Base-by-base conservation (phyloP, 35 echinoderm and acorn worm genomes). In the Apostichopus parvimensis region DNA sequence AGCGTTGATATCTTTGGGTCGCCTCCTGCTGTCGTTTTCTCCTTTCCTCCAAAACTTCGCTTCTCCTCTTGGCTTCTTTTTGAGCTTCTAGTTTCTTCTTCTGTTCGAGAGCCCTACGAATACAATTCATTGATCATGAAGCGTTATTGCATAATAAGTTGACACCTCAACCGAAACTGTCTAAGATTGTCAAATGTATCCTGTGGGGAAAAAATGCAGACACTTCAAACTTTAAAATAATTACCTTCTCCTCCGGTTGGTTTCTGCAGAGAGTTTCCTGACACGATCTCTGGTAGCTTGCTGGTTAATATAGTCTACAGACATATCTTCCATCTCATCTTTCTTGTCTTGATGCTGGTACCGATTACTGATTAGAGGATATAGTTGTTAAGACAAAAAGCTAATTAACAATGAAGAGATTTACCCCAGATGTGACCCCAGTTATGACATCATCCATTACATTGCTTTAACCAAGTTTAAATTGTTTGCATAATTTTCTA, bases 51-150 rank as follows among this genome's bases (percentile, higher is more conserved):
- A 98, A 92, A 8, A 95, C 95, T 84, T 98, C 97, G 58, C 92
- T 91, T 81, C 97, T 85, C 52, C 97, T 88, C 88, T 94, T 98
- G 75, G 91, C 97, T 83, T 98, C 97, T 61, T 92, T 98, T 86
- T 98, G 94, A 61, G 97, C 97, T 87, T 98, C 97, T 25, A 98
- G 82, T 72, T 94, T 94, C 90, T 95, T 98, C 83, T 98, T 98
- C 18, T 92, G 80, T 79, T 98, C 97, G 11, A 94, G 79, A 83
- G 97, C 95, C 76, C 97, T 98, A 61, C 12, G 58, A 12, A 61
- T 8, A 12, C 12, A 12, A 61, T 61, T 8, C 58, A 61, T 61
- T 61, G 12, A 61, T 45, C 34, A 61, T 61, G 58, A 12, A 9
- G 12, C 0, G 12, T 61, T 61, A 61, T 61, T 12, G 58, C 58